Evolutionary conservation across 2,113 vertebrate genomes (phyloP).

Genomic region (Apistogramma diplotaenia): DNA sequence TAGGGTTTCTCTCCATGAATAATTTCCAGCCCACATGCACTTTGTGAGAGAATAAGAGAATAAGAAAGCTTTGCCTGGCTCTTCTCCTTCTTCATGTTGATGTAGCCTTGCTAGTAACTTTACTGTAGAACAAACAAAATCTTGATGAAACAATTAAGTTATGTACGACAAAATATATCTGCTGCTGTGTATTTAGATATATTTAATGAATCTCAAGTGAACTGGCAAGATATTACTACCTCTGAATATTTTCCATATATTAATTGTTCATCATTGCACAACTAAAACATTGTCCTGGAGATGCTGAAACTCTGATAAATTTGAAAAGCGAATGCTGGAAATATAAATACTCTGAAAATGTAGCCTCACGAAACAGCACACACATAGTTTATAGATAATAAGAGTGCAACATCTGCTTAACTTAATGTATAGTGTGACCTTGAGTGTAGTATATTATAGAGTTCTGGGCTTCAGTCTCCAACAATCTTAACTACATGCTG

Average conservation of each 20-base stretch:
- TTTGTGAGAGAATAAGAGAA: not conserved
- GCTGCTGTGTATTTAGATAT: not conserved
- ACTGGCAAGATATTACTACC: not conserved
- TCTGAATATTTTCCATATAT: not conserved
- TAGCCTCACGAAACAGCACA: not conserved
- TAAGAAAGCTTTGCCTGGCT: not conserved
- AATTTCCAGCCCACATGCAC: not conserved
- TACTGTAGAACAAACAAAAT: not conserved
- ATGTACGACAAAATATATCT: not conserved
- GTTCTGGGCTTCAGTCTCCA: slow-evolving; percentile 26
- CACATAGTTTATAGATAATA: slow-evolving; percentile 1
- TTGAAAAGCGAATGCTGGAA: not conserved
- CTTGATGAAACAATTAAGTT: not conserved
- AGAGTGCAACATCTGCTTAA: slow-evolving; percentile 9
- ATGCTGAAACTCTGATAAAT: not conserved
- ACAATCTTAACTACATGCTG: slow-evolving; percentile 47
- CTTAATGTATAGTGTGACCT: slow-evolving; percentile 29
- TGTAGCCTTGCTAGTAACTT: not conserved
- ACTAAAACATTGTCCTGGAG: not conserved
- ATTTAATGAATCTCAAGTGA: not conserved
- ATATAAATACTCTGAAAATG: not conserved
- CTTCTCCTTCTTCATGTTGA: not conserved
- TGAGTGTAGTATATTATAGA: slow-evolving; percentile 32
- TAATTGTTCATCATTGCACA: not conserved
- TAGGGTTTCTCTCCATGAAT: not conserved